Base-by-base conservation (phyloP, 2,797 vertebrate species). In the Pangasius sanitwongsei region DNA sequence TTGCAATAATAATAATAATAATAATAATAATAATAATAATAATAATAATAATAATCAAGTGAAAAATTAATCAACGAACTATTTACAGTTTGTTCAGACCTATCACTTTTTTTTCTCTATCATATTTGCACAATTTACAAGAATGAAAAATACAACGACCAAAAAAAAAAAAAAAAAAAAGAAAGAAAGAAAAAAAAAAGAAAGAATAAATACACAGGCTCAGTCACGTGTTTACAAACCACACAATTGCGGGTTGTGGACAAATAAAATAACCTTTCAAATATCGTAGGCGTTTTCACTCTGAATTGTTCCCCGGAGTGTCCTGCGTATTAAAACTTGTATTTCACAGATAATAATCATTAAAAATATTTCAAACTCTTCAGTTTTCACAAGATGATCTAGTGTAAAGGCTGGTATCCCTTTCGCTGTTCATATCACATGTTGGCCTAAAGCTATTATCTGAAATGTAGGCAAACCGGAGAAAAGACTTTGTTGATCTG, bases 121-220 rank as follows among this genome's bases (percentile, higher is more conserved):
- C 97, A 97, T 96, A 95, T 97, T 96, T 96, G 97, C 97, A 98
- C 97, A 98, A 97, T 98, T 97, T 98, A 99, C 98, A 99, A 95
- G 96, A 97, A 81, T 85, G 48, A 97, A 98, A 97, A 94, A 93
- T 94, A 95, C 97, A 96, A 97, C 96, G 97, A 97, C 95, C 95
- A 95, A 96, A 96, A 94, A 93, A 94, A 93, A 37, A 93, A 94
- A 92, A 41, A 11, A 41, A 48, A 4, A 0, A 48, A 48, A 48
- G 7, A 6, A 95, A 96, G 96, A 94, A 93, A 63, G 97, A 94
- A 53, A 41, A 63, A 97, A 94, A 55, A 41, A 12, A 92, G 95
- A 95, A 93, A 92, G 95, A 95, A 94, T 95, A 95, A 94, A 95
- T 95, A 96, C 96, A 97, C 94, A 87, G 83, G 82, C 83, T 95